phyloP scores from a whole-genome alignment of 2,888 invertebrate species.

The Drosophila anomelani region DNA sequence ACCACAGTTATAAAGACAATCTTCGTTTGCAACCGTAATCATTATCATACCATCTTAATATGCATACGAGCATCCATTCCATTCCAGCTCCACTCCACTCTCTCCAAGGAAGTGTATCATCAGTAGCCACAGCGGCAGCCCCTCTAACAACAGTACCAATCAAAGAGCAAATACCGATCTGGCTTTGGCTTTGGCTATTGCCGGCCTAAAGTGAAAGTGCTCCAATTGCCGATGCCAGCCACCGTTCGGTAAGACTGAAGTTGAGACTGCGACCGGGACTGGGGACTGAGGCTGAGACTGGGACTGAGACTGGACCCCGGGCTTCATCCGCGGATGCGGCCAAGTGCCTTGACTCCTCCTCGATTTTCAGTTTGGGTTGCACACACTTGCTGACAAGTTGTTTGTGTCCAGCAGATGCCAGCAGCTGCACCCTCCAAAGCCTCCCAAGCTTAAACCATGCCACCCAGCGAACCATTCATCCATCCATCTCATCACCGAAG shows the following conservation, averaged over 20 bases:
- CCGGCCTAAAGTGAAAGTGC: constrained; percentile 83
- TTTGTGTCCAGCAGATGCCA: constrained; percentile 29
- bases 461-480: constrained; percentile 48
- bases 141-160: constrained; percentile 52
- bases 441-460: constrained; percentile 9
- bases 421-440: constrained; percentile 23
- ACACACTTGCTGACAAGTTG: constrained; percentile 77
- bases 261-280: not conserved
- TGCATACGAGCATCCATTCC: constrained; percentile 22
- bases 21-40: constrained; percentile 16
- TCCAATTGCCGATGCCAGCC: constrained; percentile 76
- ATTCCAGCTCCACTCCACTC: constrained; percentile 22
- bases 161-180: constrained; percentile 71
- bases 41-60: constrained; percentile 31
- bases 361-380: constrained; percentile 45
- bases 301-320: constrained; percentile 27
- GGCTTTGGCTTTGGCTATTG: constrained; percentile 43
- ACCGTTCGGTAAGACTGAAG: constrained; percentile 18
- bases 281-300: not conserved
- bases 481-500: constrained; percentile 41
- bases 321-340: constrained; percentile 59
- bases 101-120: constrained; percentile 42
- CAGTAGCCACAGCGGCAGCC: constrained; percentile 29
- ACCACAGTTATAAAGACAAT: constrained; percentile 11
- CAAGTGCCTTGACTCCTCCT: constrained; percentile 77